Evolutionary conservation across 1,140 invertebrate species (phyloP), one percentile per base, ranked within the genome.

Genomic region (Tenebrio molitor): DNA sequence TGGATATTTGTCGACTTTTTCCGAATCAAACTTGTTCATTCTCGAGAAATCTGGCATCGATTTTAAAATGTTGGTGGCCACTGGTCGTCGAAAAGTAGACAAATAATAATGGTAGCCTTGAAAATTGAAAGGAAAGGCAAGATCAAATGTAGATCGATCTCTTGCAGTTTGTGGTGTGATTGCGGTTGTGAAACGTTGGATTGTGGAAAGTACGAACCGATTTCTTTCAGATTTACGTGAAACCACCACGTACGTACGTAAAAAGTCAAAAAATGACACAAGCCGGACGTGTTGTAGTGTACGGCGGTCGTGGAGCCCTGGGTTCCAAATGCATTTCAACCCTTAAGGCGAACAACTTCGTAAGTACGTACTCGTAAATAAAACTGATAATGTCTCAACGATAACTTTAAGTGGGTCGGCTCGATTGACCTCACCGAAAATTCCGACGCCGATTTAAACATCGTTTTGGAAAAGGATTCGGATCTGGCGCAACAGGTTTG

Each of bases 291-390:
- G 91, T 97, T 66, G 84, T 98, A 50, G 88, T 98, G 77, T 98
- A 98, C 81, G 97, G 97, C 69, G 97, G 97, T 4, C 92, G 92
- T 83, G 97, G 97, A 72, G 97, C 97, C 34, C 86, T 99, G 14
- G 97, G 97, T 12, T 90, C 91, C 1, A 89, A 89, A 64, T 93
- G 95, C 80, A 91, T 99, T 0, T 89, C 91, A 4, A 89, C 93
- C 81, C 97, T 99, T 78, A 98, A 98, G 86, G 86, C 89, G 4
- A 91, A 95, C 76, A 94, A 95, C 81, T 98, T 90, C 88, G 93
- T 95, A 87, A 88, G 90, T 83, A 71, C 63, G 10, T 23, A 39
- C 64, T 44, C 62, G 14, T 39, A 15, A 10, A 8, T 15, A n/a
- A 16, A 25, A 36, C 25, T 19, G 29, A 15, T 66, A 58, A 53